Evolutionary conservation across 2,797 vertebrate genomes (phyloP).

Genomic region (Poliocrania exsul): DNA sequence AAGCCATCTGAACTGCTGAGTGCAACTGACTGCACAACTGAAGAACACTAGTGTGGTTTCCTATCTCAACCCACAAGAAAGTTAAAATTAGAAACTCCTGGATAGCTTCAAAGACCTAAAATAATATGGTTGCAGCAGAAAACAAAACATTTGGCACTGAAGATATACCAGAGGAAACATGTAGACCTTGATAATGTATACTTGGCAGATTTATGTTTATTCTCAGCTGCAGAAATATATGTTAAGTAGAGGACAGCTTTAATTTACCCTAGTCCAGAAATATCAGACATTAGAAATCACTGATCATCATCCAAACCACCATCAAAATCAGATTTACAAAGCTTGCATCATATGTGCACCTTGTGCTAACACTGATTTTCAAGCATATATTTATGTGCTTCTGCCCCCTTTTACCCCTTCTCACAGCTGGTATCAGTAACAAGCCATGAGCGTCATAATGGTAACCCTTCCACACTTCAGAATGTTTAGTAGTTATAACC

Average conservation of each 20-base stretch:
- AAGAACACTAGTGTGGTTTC: background rate
- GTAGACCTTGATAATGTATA: background rate
- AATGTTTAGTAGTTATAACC: background rate
- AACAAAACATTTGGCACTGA: constrained; percentile 5
- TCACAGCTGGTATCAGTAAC: background rate
- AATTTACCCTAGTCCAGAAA: constrained; percentile 17
- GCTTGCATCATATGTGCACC: background rate
- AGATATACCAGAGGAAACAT: constrained; percentile 17
- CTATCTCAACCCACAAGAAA: background rate
- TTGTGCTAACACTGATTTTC: background rate
- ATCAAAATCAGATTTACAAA: background rate
- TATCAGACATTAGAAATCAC: background rate
- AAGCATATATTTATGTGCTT: background rate
- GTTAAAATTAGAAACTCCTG: constrained; percentile 38
- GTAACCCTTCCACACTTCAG: background rate
- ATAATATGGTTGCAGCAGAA: constrained; percentile 21
- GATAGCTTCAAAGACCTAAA: constrained; percentile 31
- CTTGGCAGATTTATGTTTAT: constrained; percentile 7
- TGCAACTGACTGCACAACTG: background rate
- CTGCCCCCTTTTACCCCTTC: background rate
- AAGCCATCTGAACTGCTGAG: background rate
- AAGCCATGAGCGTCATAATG: background rate
- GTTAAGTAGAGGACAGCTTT: constrained; percentile 15
- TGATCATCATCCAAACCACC: background rate
- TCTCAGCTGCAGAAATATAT: constrained; percentile 32